A percentile compares a stretch with the other conserved stretches of the same genome.
Evolutionary conservation across 2,888 invertebrate genomes (phyloP).

Genomic region (Drosophila fungiperda): DNA sequence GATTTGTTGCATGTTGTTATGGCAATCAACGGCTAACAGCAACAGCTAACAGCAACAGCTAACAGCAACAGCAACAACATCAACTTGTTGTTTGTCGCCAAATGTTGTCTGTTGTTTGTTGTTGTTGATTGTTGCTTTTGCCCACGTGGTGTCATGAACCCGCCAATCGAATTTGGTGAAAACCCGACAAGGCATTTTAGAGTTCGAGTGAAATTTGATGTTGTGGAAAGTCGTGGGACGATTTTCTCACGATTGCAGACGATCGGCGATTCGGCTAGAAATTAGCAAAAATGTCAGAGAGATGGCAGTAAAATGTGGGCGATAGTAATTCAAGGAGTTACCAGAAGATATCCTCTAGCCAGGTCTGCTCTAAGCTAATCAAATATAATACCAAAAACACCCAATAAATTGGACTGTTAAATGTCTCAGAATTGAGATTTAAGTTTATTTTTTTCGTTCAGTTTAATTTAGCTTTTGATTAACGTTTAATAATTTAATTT

Average conservation of each 20-base stretch:
- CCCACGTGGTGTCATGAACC: conserved; percentile 77
- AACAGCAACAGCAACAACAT: conserved; percentile 12
- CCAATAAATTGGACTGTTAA: background rate
- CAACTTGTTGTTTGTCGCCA: conserved; percentile 64
- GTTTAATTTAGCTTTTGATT: too few relatives aligned
- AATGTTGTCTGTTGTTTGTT: conserved; percentile 19
- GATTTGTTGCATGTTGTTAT: conserved; percentile 61
- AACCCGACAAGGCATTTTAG: conserved; percentile 55
- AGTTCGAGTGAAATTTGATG: conserved; percentile 52
- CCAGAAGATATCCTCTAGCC: background rate
- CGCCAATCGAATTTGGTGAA: conserved; percentile 68
- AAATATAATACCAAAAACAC: too few relatives aligned
- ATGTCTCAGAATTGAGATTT: background rate
- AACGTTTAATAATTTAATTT: background rate
- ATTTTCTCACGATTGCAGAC: conserved; percentile 51
- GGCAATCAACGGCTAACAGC: conserved; percentile 57
- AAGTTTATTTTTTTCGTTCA: too few relatives aligned
- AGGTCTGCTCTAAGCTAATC: background rate
- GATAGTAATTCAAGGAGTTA: background rate
- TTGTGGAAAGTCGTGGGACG: conserved; percentile 55
- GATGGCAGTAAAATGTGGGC: background rate
- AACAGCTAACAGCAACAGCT: conserved; percentile 19
- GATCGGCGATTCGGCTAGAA: conserved; percentile 1
- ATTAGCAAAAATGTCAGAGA: conserved; percentile 7
- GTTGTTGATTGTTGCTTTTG: conserved; percentile 48